phyloP scores from a whole-genome alignment of 2,888 invertebrate genomes.

The Cosmia trapezina region DNA sequence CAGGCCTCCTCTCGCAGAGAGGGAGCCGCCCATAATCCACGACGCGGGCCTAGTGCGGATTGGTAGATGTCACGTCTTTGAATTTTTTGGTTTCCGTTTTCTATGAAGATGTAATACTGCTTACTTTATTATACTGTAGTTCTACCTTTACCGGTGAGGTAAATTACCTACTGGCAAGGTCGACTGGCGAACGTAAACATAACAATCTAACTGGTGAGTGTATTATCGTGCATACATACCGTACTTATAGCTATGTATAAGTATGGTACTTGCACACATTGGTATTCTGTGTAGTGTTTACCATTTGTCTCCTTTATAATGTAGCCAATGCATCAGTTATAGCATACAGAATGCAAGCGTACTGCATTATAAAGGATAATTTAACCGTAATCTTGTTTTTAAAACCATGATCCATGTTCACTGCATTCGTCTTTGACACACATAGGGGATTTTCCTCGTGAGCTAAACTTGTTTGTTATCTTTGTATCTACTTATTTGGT shows the following conservation, averaged over 20 bases:
- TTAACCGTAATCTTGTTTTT: neutral
- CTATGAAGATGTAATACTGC: no score
- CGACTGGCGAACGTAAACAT: constrained; percentile 46
- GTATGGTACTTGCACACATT: constrained; percentile 3
- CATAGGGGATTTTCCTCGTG: constrained; percentile 37
- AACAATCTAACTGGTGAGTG: constrained; percentile 28
- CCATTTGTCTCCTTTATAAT: neutral
- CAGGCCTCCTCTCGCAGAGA: no score
- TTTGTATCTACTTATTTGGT: neutral
- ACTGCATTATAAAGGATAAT: neutral
- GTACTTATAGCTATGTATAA: neutral
- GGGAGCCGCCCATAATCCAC: no score
- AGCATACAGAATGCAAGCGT: neutral
- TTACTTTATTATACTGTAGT: no score
- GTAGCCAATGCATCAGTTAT: neutral
- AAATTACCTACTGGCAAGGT: constrained; percentile 52
- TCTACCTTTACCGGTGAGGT: constrained; percentile 30
- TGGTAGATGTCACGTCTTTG: no score
- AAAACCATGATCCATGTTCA: constrained; percentile 5
- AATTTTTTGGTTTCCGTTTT: no score
- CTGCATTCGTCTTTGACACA: constrained; percentile 48
- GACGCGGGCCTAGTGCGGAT: no score
- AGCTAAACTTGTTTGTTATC: constrained; percentile 22
- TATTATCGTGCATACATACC: neutral
- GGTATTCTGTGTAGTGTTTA: constrained; percentile 1